Evolutionary conservation across 2,888 invertebrate genomes (phyloP).

Genomic region (Sinodicranocentrus sp.): DNA sequence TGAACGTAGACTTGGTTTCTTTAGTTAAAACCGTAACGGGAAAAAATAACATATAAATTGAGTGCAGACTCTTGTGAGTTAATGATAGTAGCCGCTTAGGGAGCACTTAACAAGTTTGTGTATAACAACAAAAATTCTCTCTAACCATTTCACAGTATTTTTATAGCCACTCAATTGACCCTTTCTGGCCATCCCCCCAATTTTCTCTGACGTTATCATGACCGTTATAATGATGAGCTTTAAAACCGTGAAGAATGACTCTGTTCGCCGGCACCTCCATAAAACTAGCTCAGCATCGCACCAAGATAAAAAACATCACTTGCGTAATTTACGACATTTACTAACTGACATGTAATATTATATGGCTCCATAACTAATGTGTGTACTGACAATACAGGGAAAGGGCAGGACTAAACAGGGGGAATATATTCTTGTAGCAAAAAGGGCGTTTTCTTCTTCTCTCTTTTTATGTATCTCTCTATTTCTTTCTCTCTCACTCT

Average conservation of each 20-base stretch:
- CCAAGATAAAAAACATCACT: not conserved
- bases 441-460: conserved; percentile 19
- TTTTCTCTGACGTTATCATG: not conserved
- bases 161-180: not conserved
- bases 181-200: not conserved
- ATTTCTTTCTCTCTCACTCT: conserved; percentile 26
- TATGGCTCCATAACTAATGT: not conserved
- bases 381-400: not conserved
- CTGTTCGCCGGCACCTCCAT: not conserved
- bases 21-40: not conserved
- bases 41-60: too few relatives aligned
- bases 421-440: not conserved
- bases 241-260: not conserved
- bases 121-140: not conserved
- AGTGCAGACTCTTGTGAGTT: not conserved
- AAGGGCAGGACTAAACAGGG: conserved; percentile 6
- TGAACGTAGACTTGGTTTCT: not conserved
- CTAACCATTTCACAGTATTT: conserved; percentile 14
- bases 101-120: conserved; percentile 24
- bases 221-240: not conserved
- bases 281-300: too few relatives aligned
- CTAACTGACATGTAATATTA: not conserved
- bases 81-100: conserved; percentile 31
- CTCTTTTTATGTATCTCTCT: conserved; percentile 33
- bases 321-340: conserved; percentile 9